phyloP scores from a whole-genome alignment of 2,888 invertebrate genomes.

The Fabriciana adippe region DNA sequence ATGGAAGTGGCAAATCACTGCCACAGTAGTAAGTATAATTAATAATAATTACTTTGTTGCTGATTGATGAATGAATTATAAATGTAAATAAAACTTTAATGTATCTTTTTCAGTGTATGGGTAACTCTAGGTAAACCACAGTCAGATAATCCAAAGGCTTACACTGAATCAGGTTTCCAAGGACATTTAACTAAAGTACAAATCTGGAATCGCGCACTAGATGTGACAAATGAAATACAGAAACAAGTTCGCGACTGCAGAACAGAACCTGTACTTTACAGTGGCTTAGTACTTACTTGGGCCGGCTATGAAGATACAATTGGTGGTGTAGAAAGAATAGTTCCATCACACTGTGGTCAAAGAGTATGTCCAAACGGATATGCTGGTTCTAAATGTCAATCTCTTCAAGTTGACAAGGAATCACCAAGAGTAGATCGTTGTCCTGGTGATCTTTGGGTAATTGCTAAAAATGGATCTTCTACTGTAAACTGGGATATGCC shows the following conservation, averaged over 20 bases:
- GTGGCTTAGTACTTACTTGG: conserved; percentile 94
- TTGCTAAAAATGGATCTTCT: conserved; percentile 95
- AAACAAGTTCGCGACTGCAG: conserved; percentile 96
- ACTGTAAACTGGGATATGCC: conserved; percentile 96
- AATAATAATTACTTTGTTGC: neutral
- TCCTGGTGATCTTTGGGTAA: conserved; percentile 96
- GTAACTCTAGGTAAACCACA: conserved; percentile 95
- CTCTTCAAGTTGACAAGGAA: conserved; percentile 91
- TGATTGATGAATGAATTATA: too few species aligned
- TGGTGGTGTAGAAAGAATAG: conserved; percentile 95
- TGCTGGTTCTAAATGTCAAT: conserved; percentile 92
- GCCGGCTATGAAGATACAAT: conserved; percentile 94
- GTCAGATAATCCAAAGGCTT: conserved; percentile 89
- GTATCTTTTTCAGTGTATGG: conserved; percentile 87
- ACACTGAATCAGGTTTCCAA: conserved; percentile 96
- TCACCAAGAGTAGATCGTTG: conserved; percentile 94
- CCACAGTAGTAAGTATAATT: conserved; percentile 88
- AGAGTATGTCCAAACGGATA: conserved; percentile 94
- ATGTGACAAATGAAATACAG: conserved; percentile 95
- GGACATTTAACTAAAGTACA: conserved; percentile 97
- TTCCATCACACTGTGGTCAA: conserved; percentile 96
- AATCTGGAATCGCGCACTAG: conserved; percentile 95
- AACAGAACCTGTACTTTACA: conserved; percentile 94
- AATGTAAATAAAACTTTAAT: neutral
- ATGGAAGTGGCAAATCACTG: conserved; percentile 90